These are phyloP conservation scores for Urocitellus parryii DNA, from an alignment of 2,113 vertebrate species.

Conservation along the genomic window DNA sequence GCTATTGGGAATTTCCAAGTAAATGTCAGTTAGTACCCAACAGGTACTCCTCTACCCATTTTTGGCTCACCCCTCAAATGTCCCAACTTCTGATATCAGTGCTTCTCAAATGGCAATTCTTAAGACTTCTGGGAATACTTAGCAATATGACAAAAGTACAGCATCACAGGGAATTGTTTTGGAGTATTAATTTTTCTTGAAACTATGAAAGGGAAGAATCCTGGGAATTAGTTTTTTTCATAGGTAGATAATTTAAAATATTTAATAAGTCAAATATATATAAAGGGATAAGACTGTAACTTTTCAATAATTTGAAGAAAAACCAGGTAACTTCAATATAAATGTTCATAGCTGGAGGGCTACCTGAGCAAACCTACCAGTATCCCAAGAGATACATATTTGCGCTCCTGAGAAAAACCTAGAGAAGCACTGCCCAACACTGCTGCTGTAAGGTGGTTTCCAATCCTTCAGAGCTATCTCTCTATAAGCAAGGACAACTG, in stretches of 20 bases:
- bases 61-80: background rate
- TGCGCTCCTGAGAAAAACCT: background rate
- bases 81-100: background rate
- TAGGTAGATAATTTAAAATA: slow-evolving; percentile 11
- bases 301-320: background rate
- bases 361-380: background rate
- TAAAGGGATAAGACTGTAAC: background rate
- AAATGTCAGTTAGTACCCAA: background rate
- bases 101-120: background rate
- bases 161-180: background rate
- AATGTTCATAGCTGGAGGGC: background rate
- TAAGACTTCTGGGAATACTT: background rate
- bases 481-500: background rate
- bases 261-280: slow-evolving; percentile 10
- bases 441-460: too few relatives aligned
- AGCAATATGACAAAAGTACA: background rate
- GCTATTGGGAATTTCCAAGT: background rate
- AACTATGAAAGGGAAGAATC: slow-evolving; percentile 4
- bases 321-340: background rate
- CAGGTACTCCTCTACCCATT: background rate
- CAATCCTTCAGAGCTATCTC: background rate
- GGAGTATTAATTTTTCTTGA: background rate
- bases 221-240: background rate
- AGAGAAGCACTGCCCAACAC: background rate
- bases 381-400: background rate